Base-by-base conservation (phyloP, 2,888 invertebrate species). In the Mamestra brassicae region DNA sequence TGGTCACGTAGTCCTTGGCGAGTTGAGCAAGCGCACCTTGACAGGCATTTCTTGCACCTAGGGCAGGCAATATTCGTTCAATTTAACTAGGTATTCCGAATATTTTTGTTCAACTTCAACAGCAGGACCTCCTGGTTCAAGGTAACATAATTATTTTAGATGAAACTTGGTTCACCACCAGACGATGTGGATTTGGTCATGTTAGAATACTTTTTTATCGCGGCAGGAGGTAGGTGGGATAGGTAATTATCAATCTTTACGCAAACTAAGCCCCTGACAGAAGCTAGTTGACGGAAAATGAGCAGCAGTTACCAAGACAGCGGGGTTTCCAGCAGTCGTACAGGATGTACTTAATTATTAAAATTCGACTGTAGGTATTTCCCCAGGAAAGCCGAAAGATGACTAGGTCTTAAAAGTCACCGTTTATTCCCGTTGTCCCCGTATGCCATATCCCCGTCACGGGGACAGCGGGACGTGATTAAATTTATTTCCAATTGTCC, bases 1-100 rank as follows among this genome's bases (percentile, higher is more conserved):
- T 71, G 75, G 54, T 60, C 84, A 88, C 88, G 87, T 83, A 89
- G 90, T 91, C 89, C 90, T 91, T 90, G 89, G 85, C 78, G 72
- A 79, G 88, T 94, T 95, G 92, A 91, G 93, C 89, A 93, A 94
- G 87, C 87, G 91, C 90, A 94, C 93, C 93, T 94, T 95, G 94
- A 94, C 92, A 93, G 91, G 93, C 90, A 93, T 92, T 91, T 88
- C 92, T 89, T 92, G 90, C 81, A 89, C 91, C 89, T 85, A 91
- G 81, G 77, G 80, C 83, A 80, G 84, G 85, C 78, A 62, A 62
- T 45, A 13, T 42, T 45, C 45, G 62, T 42, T n/a, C 26, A 26
- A 26, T 62, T 57, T 62, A 13, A 26, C 26, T 62, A 26, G 26
- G 26, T 26, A 54, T 61, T n/a, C 42, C 42, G 15, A 45, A 62